These are phyloP conservation scores for Junonia oenone DNA, from an alignment of 2,888 invertebrate genomes.

Conservation along the genomic window DNA sequence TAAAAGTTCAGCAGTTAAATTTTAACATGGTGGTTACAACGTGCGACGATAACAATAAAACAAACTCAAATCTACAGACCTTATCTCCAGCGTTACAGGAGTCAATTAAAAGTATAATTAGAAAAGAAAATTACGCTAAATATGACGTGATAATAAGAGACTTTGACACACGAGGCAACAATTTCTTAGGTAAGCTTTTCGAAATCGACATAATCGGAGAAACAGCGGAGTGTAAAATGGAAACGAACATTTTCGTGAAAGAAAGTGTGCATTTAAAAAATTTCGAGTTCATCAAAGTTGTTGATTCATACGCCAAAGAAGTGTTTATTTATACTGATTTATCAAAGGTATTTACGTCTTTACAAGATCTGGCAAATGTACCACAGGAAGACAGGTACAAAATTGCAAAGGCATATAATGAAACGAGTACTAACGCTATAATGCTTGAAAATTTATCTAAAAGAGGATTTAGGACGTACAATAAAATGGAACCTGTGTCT, in stretches of 20 bases:
- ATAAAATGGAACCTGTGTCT: constrained; percentile 33
- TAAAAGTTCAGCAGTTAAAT: too few species aligned
- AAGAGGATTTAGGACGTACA: constrained; percentile 36
- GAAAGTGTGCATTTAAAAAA: constrained; percentile 31
- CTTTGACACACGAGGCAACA: not conserved
- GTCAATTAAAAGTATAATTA: too few species aligned
- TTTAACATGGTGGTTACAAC: too few species aligned
- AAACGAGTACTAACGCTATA: constrained; percentile 15
- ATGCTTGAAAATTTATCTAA: constrained; percentile 32
- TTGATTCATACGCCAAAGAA: constrained; percentile 39
- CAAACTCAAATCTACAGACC: too few species aligned
- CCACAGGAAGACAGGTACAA: constrained; percentile 21
- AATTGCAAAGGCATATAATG: constrained; percentile 20
- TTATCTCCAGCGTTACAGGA: too few species aligned
- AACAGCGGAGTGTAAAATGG: constrained; percentile 38
- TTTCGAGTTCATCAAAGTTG: constrained; percentile 32
- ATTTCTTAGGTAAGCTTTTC: constrained; percentile 37
- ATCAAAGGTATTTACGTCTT: constrained; percentile 27
- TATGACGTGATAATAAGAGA: not conserved
- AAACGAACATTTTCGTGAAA: constrained; percentile 47
- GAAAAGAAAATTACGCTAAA: not conserved
- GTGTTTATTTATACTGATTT: constrained; percentile 42
- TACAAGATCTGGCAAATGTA: constrained; percentile 32
- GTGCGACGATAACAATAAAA: too few species aligned
- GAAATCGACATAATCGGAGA: constrained; percentile 45